These are phyloP conservation scores for Spodoptera exigua DNA, from an alignment of 2,888 invertebrate genomes.

Conservation along the genomic window DNA sequence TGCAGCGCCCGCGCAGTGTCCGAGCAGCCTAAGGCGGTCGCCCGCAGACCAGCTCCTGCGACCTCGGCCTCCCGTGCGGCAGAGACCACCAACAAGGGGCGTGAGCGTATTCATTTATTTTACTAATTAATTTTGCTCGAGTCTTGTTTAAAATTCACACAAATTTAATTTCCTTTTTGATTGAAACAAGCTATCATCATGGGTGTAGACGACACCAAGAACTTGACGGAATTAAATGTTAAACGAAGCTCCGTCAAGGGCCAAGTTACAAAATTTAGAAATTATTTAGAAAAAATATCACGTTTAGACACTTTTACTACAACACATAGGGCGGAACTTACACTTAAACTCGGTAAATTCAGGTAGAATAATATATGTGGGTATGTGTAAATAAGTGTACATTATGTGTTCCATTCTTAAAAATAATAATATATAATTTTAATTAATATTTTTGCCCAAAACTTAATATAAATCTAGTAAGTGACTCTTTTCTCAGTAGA, in stretches of 20 bases:
- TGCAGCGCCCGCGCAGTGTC: conserved; percentile 2
- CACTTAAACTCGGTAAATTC: too few relatives aligned
- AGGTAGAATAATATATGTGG: too few relatives aligned
- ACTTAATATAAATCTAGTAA: too few relatives aligned
- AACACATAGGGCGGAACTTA: conserved; percentile 8
- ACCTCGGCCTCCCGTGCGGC: conserved; percentile 5
- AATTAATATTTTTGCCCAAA: too few relatives aligned
- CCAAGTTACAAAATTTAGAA: conserved; percentile 8
- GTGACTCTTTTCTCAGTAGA: too few relatives aligned
- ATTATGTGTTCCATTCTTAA: too few relatives aligned
- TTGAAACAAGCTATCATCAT: conserved; percentile 3
- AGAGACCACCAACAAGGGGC: conserved; percentile 6
- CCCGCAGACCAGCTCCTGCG: not conserved
- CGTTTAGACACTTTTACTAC: conserved; percentile 2
- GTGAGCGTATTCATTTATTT: conserved; percentile 3
- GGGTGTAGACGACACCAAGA: conserved; percentile 2
- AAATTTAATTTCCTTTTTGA: conserved; percentile 5
- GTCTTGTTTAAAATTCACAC: not conserved
- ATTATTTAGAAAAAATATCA: conserved; percentile 10
- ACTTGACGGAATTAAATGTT: conserved; percentile 3
- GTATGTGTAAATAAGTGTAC: too few relatives aligned
- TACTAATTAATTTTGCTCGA: not conserved
- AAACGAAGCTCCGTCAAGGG: conserved; percentile 9
- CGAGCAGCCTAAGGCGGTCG: not conserved
- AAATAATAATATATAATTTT: too few relatives aligned